Evolutionary conservation across 2,797 vertebrate genomes (phyloP).

Genomic region (Sternarchorhynchus goeldii): DNA sequence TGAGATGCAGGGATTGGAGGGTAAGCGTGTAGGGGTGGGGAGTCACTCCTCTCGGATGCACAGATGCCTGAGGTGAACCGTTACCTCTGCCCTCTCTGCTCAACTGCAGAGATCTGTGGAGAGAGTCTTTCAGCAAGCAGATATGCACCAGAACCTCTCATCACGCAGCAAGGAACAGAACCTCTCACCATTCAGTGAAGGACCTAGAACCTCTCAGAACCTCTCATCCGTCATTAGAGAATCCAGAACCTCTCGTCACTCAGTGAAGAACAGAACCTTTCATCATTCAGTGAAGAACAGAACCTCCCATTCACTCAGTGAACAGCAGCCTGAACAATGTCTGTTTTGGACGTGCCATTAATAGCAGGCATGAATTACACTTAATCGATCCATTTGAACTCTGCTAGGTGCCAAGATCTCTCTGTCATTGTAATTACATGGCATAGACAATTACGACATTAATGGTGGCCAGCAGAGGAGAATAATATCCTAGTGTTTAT

Average conservation of each 20-base stretch:
- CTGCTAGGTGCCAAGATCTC: conserved; percentile 12
- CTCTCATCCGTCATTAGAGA: conserved; percentile 20
- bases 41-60: conserved; percentile 32
- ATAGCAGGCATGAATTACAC: conserved; percentile 47
- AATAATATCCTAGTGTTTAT: conserved; percentile 34
- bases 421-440: conserved; percentile 48
- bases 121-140: neutral
- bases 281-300: neutral
- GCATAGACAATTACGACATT: conserved; percentile 40
- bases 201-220: neutral
- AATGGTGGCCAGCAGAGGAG: conserved; percentile 32
- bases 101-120: neutral
- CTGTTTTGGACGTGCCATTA: conserved; percentile 34
- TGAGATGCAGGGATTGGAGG: too few species aligned
- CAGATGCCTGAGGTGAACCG: conserved; percentile 20
- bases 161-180: too few species aligned
- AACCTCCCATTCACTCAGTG: neutral
- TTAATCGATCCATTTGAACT: conserved; percentile 51
- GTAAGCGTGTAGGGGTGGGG: neutral
- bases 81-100: conserved; percentile 16
- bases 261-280: neutral
- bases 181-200: too few species aligned
- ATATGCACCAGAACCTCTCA: too few species aligned
- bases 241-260: neutral
- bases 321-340: neutral